These are phyloP conservation scores for Elmis aenea DNA, from an alignment of 2,888 invertebrate species.

Conservation along the genomic window DNA sequence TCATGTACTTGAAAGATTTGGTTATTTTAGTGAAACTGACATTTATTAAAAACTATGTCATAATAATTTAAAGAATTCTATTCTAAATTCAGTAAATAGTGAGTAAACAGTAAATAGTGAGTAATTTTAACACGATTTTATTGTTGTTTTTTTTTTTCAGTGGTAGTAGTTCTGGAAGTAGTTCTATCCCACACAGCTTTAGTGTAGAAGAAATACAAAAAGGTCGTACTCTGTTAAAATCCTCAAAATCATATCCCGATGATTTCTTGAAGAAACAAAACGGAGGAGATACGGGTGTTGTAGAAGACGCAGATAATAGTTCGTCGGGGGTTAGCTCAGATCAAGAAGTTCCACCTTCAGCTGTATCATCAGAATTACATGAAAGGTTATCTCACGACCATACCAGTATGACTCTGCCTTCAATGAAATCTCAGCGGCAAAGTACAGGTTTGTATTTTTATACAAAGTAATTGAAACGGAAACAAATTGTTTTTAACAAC, in stretches of 20 bases:
- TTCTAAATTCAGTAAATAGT: too few relatives aligned
- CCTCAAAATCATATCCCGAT: slow-evolving; percentile 83
- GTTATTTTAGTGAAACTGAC: too few relatives aligned
- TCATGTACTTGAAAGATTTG: too few relatives aligned
- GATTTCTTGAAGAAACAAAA: slow-evolving; percentile 64
- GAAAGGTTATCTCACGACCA: slow-evolving; percentile 35
- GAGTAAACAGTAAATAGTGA: too few relatives aligned
- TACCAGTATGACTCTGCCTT: slow-evolving; percentile 31
- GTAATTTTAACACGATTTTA: slow-evolving; percentile 7
- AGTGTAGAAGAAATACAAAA: slow-evolving; percentile 87
- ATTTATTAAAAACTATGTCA: not conserved
- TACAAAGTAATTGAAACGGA: too few relatives aligned
- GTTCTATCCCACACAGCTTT: slow-evolving; percentile 78
- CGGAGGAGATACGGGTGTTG: slow-evolving; percentile 43
- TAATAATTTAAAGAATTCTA: not conserved
- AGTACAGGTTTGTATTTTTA: slow-evolving; percentile 35
- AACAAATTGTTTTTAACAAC: too few relatives aligned
- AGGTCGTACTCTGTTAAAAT: slow-evolving; percentile 76
- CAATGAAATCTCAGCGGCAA: slow-evolving; percentile 35
- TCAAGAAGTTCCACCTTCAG: slow-evolving; percentile 61
- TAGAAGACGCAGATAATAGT: slow-evolving; percentile 82
- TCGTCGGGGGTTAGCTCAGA: slow-evolving; percentile 85
- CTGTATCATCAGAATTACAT: slow-evolving; percentile 50
- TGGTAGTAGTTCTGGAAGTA: slow-evolving; percentile 66
- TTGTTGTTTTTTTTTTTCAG: slow-evolving; percentile 49